Evolutionary conservation across 2,113 vertebrate species (phyloP).

Genomic region (Corydoras sp.): DNA sequence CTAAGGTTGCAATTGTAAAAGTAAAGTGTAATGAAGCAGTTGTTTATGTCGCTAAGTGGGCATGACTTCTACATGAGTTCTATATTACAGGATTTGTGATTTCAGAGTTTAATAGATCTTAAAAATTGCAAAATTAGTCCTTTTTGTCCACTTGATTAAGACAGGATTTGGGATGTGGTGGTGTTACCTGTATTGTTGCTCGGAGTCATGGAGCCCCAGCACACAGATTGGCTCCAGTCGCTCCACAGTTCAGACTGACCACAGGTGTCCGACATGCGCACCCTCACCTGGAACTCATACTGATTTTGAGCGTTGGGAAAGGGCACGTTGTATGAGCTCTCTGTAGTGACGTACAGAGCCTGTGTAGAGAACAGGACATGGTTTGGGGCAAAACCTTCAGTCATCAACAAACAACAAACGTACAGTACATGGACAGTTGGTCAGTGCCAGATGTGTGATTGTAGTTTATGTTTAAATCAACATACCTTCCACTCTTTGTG

Average conservation of each 20-base stretch:
- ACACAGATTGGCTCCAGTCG: conserved; percentile 57
- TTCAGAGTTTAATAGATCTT: too few species aligned
- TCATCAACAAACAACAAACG: too few species aligned
- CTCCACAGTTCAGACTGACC: conserved; percentile 55
- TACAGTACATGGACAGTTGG: too few species aligned
- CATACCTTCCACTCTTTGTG: conserved; percentile 29
- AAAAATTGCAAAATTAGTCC: too few species aligned
- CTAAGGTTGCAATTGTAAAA: too few species aligned
- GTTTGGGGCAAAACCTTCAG: too few species aligned
- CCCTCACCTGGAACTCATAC: conserved; percentile 59
- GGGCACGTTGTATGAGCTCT: conserved; percentile 42
- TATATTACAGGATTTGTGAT: too few species aligned
- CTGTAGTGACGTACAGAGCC: fast-evolving
- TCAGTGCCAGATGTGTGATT: too few species aligned
- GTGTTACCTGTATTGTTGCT: conserved; percentile 24
- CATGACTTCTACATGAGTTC: too few species aligned
- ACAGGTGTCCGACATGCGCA: neutral
- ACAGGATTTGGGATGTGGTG: neutral
- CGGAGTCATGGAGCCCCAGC: conserved; percentile 44
- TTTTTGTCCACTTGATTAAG: too few species aligned
- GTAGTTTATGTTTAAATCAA: neutral
- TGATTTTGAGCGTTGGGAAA: conserved; percentile 40
- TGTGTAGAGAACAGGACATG: conserved; percentile 23
- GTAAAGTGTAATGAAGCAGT: too few species aligned
- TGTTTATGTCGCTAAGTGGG: too few species aligned